Percentiles rank a stretch among this genome's conserved stretches.
Conservation (phyloP, 2,113 vertebrate species). For the Nothocercus nigrocapillus region DNA sequence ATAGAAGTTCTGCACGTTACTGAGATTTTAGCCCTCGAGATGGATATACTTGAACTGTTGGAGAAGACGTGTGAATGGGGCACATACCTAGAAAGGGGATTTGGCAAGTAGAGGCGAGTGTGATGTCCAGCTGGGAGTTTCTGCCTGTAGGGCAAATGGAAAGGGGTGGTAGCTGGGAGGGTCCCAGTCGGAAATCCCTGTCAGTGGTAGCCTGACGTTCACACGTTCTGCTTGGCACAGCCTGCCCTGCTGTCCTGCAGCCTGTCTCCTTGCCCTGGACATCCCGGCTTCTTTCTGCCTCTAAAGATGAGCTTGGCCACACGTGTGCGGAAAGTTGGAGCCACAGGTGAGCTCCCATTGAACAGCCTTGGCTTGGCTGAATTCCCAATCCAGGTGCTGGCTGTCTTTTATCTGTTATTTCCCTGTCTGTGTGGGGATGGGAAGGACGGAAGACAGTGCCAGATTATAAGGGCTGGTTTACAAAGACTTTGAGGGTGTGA, state of each 20-base stretch:
- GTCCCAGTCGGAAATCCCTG: background rate
- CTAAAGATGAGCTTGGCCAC: background rate
- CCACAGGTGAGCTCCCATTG: background rate
- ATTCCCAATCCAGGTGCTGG: background rate
- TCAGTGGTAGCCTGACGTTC: background rate
- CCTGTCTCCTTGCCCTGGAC: background rate
- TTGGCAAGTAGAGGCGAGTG: fast-evolving
- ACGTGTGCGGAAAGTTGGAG: background rate
- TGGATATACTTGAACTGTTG: background rate
- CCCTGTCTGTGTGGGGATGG: background rate
- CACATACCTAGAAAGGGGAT: background rate
- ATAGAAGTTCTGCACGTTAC: fast-evolving
- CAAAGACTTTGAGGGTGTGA: background rate
- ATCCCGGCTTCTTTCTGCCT: background rate
- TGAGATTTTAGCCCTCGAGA: background rate
- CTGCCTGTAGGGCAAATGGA: background rate
- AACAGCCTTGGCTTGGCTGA: background rate
- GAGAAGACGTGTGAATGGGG: background rate
- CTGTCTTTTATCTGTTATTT: background rate
- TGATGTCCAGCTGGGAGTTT: background rate
- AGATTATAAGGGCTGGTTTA: background rate
- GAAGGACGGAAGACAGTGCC: background rate
- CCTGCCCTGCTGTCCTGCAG: background rate
- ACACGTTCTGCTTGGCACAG: background rate
- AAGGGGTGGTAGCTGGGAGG: background rate